These are phyloP conservation scores for Bombycilla garrulus DNA, from an alignment of 2,113 vertebrate species.

Conservation along the genomic window DNA sequence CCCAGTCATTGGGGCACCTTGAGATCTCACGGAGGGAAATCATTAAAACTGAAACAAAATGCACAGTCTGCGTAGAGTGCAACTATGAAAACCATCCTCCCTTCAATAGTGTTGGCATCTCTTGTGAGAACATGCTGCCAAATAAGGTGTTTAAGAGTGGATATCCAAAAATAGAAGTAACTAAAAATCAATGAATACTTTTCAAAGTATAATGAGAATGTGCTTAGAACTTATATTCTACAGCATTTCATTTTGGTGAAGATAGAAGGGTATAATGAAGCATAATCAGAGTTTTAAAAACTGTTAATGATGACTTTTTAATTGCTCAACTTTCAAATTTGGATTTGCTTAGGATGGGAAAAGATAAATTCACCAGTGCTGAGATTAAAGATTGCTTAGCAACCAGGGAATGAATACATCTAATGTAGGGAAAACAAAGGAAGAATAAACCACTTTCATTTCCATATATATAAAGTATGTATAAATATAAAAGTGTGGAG, in stretches of 20 bases:
- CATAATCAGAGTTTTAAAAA: background rate
- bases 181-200: background rate
- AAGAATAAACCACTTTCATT: background rate
- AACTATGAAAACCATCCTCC: background rate
- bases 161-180: background rate
- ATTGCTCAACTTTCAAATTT: background rate
- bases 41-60: background rate
- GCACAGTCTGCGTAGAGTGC: background rate
- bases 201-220: background rate
- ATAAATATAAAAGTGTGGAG: background rate
- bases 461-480: background rate
- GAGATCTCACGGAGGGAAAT: background rate
- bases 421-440: background rate
- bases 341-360: background rate
- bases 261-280: background rate
- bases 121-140: background rate
- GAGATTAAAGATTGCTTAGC: background rate
- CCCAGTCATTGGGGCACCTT: rapidly evolving
- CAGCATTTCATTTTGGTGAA: background rate
- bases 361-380: background rate
- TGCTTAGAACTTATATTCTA: background rate
- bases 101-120: background rate
- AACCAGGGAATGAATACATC: background rate
- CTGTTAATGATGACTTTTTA: background rate
- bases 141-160: background rate